phyloP scores from a whole-genome alignment of 2,797 vertebrate species.

The Parambassis ranga region DNA sequence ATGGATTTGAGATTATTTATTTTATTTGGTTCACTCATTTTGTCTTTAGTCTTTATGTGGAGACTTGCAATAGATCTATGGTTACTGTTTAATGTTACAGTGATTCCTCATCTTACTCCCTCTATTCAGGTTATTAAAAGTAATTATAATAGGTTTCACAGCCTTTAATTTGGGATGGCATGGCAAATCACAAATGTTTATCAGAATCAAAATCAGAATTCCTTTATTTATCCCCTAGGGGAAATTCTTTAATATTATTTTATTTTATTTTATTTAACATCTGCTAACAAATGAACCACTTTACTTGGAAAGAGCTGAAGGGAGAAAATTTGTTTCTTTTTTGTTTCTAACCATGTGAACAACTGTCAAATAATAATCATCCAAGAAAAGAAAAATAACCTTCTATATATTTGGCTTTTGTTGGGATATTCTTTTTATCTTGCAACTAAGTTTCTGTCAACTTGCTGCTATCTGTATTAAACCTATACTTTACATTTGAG shows the following conservation, averaged over 20 bases:
- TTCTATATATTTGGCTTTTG: conserved; percentile 81
- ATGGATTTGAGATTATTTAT: background rate
- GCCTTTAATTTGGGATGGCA: too few relatives aligned
- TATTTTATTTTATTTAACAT: background rate
- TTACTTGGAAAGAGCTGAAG: conserved; percentile 53
- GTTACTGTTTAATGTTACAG: conserved; percentile 72
- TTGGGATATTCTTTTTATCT: conserved; percentile 90
- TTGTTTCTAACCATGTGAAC: conserved; percentile 88
- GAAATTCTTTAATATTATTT: background rate
- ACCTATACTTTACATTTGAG: conserved; percentile 62
- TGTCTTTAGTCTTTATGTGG: conserved; percentile 66
- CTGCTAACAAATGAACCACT: conserved; percentile 20
- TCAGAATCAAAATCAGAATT: too few relatives aligned
- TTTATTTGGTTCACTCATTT: conserved; percentile 43
- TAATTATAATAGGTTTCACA: too few relatives aligned
- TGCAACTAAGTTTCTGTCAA: conserved; percentile 93
- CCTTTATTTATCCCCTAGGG: too few relatives aligned
- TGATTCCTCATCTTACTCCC: too few relatives aligned
- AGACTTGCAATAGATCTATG: conserved; percentile 53
- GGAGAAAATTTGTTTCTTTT: conserved; percentile 75
- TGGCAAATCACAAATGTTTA: too few relatives aligned
- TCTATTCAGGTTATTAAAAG: too few relatives aligned
- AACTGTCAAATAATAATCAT: conserved; percentile 89
- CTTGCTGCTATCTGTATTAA: conserved; percentile 92
- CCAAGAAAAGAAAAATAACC: conserved; percentile 6